Evolutionary conservation across 64 coral and sea anemone genomes (phyloP).

Genomic region (Anthopleura sola): DNA sequence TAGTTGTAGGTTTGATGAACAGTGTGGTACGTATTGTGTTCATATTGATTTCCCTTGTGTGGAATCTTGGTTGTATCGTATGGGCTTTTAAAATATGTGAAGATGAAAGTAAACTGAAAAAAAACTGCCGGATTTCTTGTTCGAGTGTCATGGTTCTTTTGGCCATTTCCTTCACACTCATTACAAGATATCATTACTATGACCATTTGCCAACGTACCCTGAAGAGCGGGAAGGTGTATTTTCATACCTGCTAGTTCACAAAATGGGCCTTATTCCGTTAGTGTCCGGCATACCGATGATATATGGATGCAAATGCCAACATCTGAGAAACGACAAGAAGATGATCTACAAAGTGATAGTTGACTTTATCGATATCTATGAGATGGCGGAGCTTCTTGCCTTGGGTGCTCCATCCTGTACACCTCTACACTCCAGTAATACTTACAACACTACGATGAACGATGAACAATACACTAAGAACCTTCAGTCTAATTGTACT

Average conservation of each 20-base stretch:
- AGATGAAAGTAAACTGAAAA: neutral
- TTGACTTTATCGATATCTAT: conserved; percentile 17
- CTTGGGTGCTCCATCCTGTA: neutral
- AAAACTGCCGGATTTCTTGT: neutral
- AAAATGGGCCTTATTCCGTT: neutral
- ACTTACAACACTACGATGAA: neutral
- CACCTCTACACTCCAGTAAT: neutral
- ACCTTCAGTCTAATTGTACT: neutral
- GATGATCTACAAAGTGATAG: neutral
- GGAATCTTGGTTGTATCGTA: neutral
- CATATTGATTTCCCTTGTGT: neutral
- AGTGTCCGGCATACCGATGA: neutral
- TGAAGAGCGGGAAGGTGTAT: neutral
- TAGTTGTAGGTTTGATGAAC: neutral
- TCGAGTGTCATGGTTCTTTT: neutral
- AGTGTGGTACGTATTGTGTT: neutral
- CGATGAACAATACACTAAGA: neutral
- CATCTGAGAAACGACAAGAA: neutral
- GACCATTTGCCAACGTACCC: neutral
- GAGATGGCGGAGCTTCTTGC: neutral
- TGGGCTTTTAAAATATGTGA: neutral
- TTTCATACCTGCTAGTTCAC: neutral
- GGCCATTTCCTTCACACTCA: neutral
- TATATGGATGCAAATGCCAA: neutral
- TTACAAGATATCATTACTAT: neutral